Base-by-base conservation (phyloP, 2,113 vertebrate species). In the Diglossa brunneiventris region DNA sequence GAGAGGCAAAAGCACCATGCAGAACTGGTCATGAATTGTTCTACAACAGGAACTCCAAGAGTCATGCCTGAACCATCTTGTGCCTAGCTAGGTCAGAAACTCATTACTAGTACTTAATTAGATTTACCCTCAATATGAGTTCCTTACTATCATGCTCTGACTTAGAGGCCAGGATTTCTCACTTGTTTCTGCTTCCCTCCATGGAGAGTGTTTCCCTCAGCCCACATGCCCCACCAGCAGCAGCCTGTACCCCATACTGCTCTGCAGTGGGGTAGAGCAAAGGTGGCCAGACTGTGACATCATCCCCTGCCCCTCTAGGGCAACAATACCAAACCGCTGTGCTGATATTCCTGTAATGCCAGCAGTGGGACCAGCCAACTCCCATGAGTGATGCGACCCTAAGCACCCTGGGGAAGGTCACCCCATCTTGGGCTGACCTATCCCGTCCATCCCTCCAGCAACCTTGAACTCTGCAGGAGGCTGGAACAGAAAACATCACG, bases 401-500 rank as follows among this genome's bases (percentile, higher is more conserved):
- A 15, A 77, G n/a, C 39, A 41, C 10, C 61, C n/a, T 1, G 0
- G 19, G 5, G 19, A n/a, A 66, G 61, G 69, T n/a, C 46, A n/a
- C 33, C 47, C 50, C 2, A 2, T 33, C 31, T 41, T 19, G 47
- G 24, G 27, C 55, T 2, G 0, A 33, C 30, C 1, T 1, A 21
- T 64, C 33, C 33, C 30, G 2, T 76, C 62, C 2, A 0, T 30
- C 23, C 53, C 55, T 3, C 0, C 59, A 70, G 78, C 3, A 2
- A 93, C 23, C 62, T 56, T 1, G 0, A 0, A 0, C 13, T 31
- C 35, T 0, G 0, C 11, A 0, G 69, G 27, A 94, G 82, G 87
- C 91, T 98, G 20, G 21, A 96, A 97, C 95, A 94, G 97, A 98
- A 94, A 97, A 98, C 87, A 17, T 91, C 94, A 96, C 66, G 10